Conservation (phyloP, 2,888 invertebrate genomes). For the Eupeodes luniger region DNA sequence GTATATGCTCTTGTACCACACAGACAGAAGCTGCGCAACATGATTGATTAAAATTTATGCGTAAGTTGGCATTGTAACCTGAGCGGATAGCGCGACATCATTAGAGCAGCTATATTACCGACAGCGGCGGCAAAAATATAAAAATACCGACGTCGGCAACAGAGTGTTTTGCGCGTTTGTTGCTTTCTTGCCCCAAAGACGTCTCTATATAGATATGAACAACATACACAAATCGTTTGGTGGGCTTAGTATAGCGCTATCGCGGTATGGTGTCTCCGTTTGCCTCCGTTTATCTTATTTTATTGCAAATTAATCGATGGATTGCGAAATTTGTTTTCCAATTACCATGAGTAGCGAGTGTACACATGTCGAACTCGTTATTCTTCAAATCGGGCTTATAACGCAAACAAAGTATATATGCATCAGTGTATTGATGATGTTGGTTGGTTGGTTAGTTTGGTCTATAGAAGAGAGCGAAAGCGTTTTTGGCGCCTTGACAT, state of each 20-base stretch:
- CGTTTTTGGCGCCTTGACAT: constrained; percentile 72
- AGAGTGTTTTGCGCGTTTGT: neutral
- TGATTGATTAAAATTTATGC: constrained; percentile 76
- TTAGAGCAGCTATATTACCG: constrained; percentile 32
- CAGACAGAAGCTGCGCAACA: constrained; percentile 59
- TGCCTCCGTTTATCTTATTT: constrained; percentile 68
- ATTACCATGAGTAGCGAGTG: constrained; percentile 53
- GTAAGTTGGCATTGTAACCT: constrained; percentile 70
- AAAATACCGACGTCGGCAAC: neutral
- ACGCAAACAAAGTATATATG: neutral
- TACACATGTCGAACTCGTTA: constrained; percentile 74
- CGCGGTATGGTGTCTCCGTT: constrained; percentile 39
- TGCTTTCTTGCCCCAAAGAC: constrained; percentile 27
- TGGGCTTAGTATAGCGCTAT: too few relatives aligned
- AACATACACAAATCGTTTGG: constrained; percentile 41
- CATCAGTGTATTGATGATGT: too few relatives aligned
- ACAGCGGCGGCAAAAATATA: neutral
- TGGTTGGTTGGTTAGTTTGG: too few relatives aligned
- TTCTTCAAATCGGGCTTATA: constrained; percentile 26
- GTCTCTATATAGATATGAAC: neutral
- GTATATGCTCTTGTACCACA: constrained; percentile 7
- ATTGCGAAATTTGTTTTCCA: constrained; percentile 73
- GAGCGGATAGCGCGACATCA: constrained; percentile 65
- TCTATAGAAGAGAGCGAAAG: constrained; percentile 65
- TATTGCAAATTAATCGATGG: constrained; percentile 72